These are phyloP conservation scores for Tapirus indicus DNA, from an alignment of 2,797 vertebrate species.

Conservation along the genomic window DNA sequence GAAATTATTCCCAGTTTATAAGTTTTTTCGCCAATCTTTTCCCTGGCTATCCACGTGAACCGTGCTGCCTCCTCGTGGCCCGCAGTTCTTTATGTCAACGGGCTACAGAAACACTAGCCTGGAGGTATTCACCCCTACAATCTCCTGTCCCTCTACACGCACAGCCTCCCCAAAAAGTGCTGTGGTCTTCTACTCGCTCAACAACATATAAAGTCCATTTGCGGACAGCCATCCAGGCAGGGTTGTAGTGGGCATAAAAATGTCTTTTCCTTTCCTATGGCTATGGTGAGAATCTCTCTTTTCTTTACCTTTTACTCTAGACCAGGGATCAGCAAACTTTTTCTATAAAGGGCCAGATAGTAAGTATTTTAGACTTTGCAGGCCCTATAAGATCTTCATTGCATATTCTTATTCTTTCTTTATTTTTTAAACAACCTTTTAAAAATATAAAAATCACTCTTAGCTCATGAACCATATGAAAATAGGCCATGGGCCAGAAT, in stretches of 20 bases:
- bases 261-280: not conserved
- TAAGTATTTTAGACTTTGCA: constrained; percentile 10
- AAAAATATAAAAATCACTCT: constrained; percentile 40
- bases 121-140: not conserved
- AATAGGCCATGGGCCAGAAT: not conserved
- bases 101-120: not conserved
- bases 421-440: not conserved
- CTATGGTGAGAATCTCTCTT: not conserved
- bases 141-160: not conserved
- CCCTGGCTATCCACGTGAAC: not conserved
- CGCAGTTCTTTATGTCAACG: not conserved
- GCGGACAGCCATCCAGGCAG: not conserved
- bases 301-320: constrained; percentile 37
- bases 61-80: not conserved
- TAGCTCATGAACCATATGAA: constrained; percentile 39
- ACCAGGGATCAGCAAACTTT: not conserved
- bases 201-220: not conserved
- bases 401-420: not conserved
- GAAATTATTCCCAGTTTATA: constrained; percentile 51
- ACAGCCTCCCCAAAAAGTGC: not conserved
- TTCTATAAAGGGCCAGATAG: constrained; percentile 11
- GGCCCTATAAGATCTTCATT: not conserved
- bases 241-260: not conserved
- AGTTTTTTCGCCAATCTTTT: not conserved
- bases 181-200: not conserved